Evolutionary conservation across 2,797 vertebrate species (phyloP).

Genomic region (Mormyrus hasselquistii): DNA sequence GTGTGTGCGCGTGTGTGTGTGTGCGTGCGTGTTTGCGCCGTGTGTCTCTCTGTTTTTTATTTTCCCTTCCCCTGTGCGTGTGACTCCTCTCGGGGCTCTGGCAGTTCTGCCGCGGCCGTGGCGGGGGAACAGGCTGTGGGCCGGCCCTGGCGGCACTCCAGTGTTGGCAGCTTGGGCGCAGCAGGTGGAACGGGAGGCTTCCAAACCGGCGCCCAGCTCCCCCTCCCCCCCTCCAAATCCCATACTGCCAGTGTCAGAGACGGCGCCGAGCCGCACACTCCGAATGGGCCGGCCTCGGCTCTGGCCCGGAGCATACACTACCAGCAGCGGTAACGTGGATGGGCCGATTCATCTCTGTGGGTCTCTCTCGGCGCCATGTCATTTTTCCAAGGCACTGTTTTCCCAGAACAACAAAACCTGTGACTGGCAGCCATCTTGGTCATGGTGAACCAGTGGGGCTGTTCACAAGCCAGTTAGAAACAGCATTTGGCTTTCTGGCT

Average conservation of each 20-base stretch:
- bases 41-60: conserved; percentile 7
- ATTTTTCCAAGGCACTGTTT: background rate
- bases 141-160: conserved; percentile 72
- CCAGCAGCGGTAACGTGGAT: background rate
- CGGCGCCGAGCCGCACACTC: background rate
- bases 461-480: background rate
- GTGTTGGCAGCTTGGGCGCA: conserved; percentile 64
- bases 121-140: conserved; percentile 40
- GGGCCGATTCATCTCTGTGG: background rate
- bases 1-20: background rate
- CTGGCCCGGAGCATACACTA: background rate
- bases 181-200: conserved; percentile 72
- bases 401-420: background rate
- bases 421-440: background rate
- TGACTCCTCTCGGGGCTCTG: conserved; percentile 21
- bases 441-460: background rate
- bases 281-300: background rate
- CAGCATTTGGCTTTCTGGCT: background rate
- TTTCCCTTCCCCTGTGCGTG: background rate
- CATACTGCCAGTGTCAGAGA: background rate
- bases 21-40: conserved; percentile 24
- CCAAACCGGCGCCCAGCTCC: conserved; percentile 31
- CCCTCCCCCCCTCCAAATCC: conserved; percentile 16
- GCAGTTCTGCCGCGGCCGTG: conserved; percentile 22
- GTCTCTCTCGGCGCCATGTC: background rate